Percentiles rank a stretch among this genome's conserved stretches.
These are phyloP conservation scores for Agonopterix alstromeriana DNA, from an alignment of 2,888 invertebrate genomes.

Conservation along the genomic window DNA sequence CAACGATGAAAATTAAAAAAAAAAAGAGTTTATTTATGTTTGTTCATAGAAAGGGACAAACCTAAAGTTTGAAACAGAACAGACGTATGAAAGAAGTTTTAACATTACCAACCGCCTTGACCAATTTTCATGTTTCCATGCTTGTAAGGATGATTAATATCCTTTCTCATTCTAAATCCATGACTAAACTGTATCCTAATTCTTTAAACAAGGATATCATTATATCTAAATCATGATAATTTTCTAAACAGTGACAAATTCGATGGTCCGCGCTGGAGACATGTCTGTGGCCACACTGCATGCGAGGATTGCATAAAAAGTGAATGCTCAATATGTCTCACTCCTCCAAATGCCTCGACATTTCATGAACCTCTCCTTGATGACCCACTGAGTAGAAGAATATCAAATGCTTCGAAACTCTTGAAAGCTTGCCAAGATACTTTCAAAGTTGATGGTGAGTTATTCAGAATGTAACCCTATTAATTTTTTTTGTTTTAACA, in stretches of 20 bases:
- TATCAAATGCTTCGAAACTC: slow-evolving; percentile 33
- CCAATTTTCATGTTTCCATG: too few species aligned
- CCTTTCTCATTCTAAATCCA: too few species aligned
- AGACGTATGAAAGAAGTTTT: too few species aligned
- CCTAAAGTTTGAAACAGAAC: too few species aligned
- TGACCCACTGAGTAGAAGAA: slow-evolving; percentile 28
- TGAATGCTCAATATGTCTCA: slow-evolving; percentile 40
- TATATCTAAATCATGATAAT: neutral
- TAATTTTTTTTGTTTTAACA: too few species aligned
- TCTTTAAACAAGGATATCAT: too few species aligned
- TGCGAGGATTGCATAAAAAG: slow-evolving; percentile 44
- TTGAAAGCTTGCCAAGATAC: slow-evolving; percentile 39
- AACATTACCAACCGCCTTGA: too few species aligned
- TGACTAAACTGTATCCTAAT: too few species aligned
- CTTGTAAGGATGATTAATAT: too few species aligned
- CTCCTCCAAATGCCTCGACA: slow-evolving; percentile 20
- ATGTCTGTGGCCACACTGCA: slow-evolving; percentile 49
- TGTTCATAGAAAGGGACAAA: too few species aligned
- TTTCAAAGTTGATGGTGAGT: slow-evolving; percentile 49
- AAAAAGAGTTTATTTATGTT: too few species aligned
- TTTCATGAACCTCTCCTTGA: slow-evolving; percentile 24
- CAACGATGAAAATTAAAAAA: too few species aligned
- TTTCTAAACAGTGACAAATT: slow-evolving; percentile 40
- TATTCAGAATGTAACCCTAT: neutral
- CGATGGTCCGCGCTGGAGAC: slow-evolving; percentile 36